Evolutionary conservation across 1,140 invertebrate species (phyloP).

Genomic region (Aporrectodea caliginosa): DNA sequence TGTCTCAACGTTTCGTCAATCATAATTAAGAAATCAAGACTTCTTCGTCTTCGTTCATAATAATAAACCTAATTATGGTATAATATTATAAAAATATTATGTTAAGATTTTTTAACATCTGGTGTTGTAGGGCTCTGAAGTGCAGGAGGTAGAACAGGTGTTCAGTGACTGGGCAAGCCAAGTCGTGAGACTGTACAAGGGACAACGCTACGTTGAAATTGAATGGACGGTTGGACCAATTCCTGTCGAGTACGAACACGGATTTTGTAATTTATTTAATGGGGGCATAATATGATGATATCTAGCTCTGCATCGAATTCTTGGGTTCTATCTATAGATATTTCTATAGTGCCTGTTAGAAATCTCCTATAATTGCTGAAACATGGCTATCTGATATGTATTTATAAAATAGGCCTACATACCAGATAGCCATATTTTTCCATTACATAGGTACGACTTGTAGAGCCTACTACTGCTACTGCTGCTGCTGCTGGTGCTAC

Average conservation of each 20-base stretch:
- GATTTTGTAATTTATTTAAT: too few species aligned
- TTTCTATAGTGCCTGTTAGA: not conserved
- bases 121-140: constrained; percentile 62
- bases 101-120: constrained; percentile 69
- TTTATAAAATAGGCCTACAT: too few species aligned
- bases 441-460: too few species aligned
- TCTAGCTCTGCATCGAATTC: too few species aligned
- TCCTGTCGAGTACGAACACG: constrained; percentile 64
- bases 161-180: constrained; percentile 75
- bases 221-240: constrained; percentile 93
- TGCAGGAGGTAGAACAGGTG: constrained; percentile 77
- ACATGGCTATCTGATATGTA: constrained; percentile 11
- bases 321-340: too few species aligned
- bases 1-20: too few species aligned
- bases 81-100: constrained; percentile 64
- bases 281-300: too few species aligned
- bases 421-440: too few species aligned
- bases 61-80: not conserved
- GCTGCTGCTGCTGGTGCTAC: too few species aligned
- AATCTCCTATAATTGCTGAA: not conserved
- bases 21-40: too few species aligned
- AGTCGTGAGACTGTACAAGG: constrained; percentile 70
- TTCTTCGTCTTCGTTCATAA: too few species aligned
- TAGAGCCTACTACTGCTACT: too few species aligned
- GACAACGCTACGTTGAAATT: constrained; percentile 69